Percentiles rank a stretch among this genome's conserved stretches.
phyloP scores from a whole-genome alignment of 1,140 invertebrate genomes.

The Solenopsis invicta region DNA sequence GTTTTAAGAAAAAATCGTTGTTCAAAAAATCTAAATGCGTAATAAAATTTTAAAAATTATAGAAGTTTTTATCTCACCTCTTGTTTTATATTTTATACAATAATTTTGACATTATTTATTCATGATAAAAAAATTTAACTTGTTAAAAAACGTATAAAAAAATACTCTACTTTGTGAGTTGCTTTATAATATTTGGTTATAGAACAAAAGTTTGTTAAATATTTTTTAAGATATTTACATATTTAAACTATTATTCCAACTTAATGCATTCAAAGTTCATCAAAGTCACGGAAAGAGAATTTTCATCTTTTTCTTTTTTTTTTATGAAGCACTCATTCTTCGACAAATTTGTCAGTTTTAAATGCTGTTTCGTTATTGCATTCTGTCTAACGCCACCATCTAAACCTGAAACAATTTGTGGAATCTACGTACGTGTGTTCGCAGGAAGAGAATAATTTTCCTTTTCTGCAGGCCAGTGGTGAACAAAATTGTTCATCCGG shows the following conservation, averaged over 20 bases:
- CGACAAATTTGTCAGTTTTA: neutral
- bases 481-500: slow-evolving; percentile 3
- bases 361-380: neutral
- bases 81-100: neutral
- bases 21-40: neutral
- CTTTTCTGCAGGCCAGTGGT: too few species aligned
- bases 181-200: too few species aligned
- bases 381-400: neutral
- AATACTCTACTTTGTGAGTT: neutral
- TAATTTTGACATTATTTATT: neutral
- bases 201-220: too few species aligned
- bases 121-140: neutral
- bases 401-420: neutral
- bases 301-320: neutral
- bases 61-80: neutral
- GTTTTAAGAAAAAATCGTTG: neutral
- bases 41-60: neutral
- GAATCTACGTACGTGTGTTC: neutral
- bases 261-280: neutral
- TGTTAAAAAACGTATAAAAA: neutral
- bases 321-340: neutral
- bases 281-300: neutral
- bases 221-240: too few species aligned
- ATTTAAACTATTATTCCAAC: too few species aligned
- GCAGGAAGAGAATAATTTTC: neutral